Evolutionary conservation across 37 sponge, comb jelly and placozoan species (phyloP).

Genomic region (Ianthella basta): DNA sequence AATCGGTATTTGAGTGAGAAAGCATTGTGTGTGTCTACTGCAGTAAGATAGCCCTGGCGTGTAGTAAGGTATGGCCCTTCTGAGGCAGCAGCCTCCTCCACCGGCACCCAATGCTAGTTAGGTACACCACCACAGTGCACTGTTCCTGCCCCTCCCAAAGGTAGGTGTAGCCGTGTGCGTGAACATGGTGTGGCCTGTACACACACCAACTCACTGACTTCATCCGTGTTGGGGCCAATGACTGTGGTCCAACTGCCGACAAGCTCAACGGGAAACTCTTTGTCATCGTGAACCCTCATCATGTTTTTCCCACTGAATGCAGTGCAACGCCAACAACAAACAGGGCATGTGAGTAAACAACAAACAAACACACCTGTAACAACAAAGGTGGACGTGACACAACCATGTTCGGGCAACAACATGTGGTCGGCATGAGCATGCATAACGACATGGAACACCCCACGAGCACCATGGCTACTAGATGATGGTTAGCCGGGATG

Average conservation of each 20-base stretch:
- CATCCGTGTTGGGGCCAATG: conserved; percentile 70
- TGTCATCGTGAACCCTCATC: conserved; percentile 30
- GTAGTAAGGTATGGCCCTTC: too few species aligned
- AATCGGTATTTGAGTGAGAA: too few species aligned
- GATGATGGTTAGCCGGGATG: background rate
- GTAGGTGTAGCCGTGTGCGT: conserved; percentile 13
- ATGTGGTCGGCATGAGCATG: background rate
- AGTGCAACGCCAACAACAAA: background rate
- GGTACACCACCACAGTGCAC: too few species aligned
- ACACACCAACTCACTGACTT: conserved; percentile 51
- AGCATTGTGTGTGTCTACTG: too few species aligned
- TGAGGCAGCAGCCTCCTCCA: too few species aligned
- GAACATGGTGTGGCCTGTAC: background rate
- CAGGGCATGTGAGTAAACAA: background rate
- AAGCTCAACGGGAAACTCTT: conserved; percentile 59
- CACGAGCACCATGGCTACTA: too few species aligned
- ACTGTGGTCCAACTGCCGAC: conserved; percentile 85
- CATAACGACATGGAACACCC: too few species aligned
- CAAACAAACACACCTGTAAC: background rate
- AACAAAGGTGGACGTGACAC: background rate
- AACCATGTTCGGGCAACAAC: background rate
- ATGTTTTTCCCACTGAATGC: conserved; percentile 57
- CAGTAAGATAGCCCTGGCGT: too few species aligned
- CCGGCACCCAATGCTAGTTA: too few species aligned
- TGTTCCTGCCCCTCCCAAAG: background rate